Conservation (phyloP, 1,140 invertebrate species). For the Zaprionus kolodkinae region DNA sequence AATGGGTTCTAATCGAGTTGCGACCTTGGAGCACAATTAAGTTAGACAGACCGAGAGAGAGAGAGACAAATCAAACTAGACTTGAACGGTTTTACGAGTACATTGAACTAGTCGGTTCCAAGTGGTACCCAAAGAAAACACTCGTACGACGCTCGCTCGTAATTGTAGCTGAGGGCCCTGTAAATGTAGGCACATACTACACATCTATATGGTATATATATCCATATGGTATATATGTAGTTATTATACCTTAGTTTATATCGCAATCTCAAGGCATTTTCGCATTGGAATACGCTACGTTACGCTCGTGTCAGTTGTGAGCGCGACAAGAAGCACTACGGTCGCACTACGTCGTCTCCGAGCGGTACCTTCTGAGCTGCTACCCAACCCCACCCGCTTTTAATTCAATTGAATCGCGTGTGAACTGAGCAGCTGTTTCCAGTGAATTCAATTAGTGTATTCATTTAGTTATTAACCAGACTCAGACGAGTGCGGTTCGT, state of each 20-base stretch:
- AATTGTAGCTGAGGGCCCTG: constrained; percentile 5
- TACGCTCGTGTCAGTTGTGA: constrained; percentile 18
- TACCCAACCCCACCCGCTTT: not conserved
- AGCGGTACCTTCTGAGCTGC: not conserved
- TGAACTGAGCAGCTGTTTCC: constrained; percentile 30
- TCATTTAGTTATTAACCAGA: constrained; percentile 23
- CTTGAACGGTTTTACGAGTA: constrained; percentile 36
- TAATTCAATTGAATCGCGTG: constrained; percentile 44
- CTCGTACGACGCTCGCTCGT: not conserved
- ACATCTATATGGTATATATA: too few species aligned
- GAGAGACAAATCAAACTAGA: constrained; percentile 32
- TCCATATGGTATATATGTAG: not conserved
- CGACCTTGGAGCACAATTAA: constrained; percentile 35
- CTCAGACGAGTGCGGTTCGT: constrained; percentile 20
- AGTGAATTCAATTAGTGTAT: constrained; percentile 1
- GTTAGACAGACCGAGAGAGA: not conserved
- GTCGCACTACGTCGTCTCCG: constrained; percentile 25
- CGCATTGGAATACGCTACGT: constrained; percentile 1
- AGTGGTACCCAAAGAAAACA: not conserved
- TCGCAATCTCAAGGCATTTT: constrained; percentile 34
- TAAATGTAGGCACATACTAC: not conserved
- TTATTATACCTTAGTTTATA: not conserved
- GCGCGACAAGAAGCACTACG: constrained; percentile 19
- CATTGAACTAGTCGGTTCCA: constrained; percentile 26
- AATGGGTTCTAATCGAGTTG: constrained; percentile 12